These are phyloP conservation scores for Sterrhoptilus dennistouni DNA, from an alignment of 2,113 vertebrate genomes.

Conservation along the genomic window DNA sequence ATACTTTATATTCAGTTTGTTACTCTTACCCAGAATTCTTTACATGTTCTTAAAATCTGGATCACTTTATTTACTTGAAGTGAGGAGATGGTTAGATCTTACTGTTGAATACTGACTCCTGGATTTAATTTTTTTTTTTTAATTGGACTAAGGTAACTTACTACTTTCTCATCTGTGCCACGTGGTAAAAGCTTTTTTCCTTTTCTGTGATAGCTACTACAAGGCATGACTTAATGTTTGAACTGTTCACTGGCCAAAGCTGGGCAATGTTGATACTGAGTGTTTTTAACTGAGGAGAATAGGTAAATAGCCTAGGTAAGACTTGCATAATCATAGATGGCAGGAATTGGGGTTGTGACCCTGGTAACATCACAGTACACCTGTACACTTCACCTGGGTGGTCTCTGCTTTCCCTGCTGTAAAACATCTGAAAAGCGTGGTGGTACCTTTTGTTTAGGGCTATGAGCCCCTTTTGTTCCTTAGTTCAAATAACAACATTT, in stretches of 20 bases:
- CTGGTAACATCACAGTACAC: neutral
- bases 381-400: fast-evolving
- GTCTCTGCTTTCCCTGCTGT: neutral
- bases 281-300: neutral
- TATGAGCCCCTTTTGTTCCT: neutral
- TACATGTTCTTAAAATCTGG: neutral
- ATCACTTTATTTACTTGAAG: neutral
- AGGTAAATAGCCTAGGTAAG: neutral
- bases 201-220: neutral
- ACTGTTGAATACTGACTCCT: neutral
- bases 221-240: neutral
- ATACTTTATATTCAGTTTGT: neutral
- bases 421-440: neutral
- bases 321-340: neutral
- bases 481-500: neutral
- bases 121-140: neutral
- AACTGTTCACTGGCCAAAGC: neutral
- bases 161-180: neutral
- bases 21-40: neutral
- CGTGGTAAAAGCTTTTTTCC: neutral
- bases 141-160: neutral
- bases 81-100: neutral
- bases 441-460: neutral
- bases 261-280: neutral
- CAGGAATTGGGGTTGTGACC: neutral